phyloP scores from a whole-genome alignment of 2,113 vertebrate species.

The Eolophus roseicapilla region DNA sequence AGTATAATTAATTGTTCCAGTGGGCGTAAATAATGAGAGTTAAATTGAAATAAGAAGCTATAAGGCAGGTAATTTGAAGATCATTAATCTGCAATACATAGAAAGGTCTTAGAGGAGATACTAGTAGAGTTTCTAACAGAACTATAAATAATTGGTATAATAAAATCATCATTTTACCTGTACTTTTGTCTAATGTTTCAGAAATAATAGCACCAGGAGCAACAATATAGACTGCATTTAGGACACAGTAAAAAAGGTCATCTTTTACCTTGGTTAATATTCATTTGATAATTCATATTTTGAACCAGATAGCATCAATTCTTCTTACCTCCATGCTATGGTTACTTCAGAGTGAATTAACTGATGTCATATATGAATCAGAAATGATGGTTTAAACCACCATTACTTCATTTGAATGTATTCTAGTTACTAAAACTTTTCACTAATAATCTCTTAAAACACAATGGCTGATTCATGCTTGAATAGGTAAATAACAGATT shows the following conservation, averaged over 20 bases:
- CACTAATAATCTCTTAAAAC: not conserved
- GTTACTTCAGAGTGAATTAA: conserved; percentile 27
- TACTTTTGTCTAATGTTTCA: not conserved
- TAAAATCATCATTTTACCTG: not conserved
- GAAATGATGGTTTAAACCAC: not conserved
- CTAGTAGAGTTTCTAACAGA: not conserved
- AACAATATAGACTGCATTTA: not conserved
- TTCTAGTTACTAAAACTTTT: not conserved
- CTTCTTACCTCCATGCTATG: not conserved
- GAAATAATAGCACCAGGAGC: not conserved
- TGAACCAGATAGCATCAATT: not conserved
- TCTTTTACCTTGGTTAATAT: not conserved
- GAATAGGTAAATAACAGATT: not conserved
- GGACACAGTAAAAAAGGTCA: not conserved
- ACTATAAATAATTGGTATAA: not conserved
- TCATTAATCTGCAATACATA: not conserved
- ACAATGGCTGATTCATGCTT: not conserved
- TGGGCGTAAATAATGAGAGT: not conserved
- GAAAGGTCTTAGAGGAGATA: not conserved
- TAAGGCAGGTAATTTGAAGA: not conserved
- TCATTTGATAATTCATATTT: not conserved
- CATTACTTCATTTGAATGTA: not conserved
- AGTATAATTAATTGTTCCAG: not conserved
- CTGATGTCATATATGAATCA: not conserved
- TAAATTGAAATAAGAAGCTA: not conserved